Evolutionary conservation across 2,797 vertebrate genomes (phyloP).

Genomic region (Dryobates pubescens): DNA sequence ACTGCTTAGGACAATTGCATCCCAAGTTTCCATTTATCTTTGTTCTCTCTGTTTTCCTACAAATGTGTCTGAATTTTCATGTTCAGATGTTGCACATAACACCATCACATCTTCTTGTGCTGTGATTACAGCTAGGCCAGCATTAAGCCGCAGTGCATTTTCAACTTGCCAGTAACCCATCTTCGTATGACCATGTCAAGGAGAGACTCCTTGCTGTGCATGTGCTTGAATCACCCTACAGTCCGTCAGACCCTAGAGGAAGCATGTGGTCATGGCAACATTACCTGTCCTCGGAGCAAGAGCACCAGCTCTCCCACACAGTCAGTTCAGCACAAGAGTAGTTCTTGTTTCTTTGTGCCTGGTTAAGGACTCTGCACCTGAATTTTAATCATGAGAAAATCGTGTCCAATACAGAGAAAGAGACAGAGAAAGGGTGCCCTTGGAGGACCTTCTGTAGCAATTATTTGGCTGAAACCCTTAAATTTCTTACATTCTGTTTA

Average conservation of each 20-base stretch:
- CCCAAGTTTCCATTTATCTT: not conserved
- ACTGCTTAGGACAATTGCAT: not conserved
- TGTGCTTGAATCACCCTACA: fast-evolving
- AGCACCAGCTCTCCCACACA: conserved; percentile 10
- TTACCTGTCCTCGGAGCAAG: not conserved
- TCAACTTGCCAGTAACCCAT: not conserved
- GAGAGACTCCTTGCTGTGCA: not conserved
- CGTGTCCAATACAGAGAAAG: not conserved
- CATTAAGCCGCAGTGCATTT: not conserved
- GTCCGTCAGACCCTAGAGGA: not conserved
- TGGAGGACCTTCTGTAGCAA: conserved; percentile 24
- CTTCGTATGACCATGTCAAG: not conserved
- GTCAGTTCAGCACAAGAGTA: not conserved
- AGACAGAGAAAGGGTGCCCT: conserved; percentile 42
- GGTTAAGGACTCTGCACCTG: conserved; percentile 5
- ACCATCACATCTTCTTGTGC: fast-evolving
- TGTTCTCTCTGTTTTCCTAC: not conserved
- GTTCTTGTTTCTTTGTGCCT: conserved; percentile 18
- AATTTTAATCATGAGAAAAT: conserved; percentile 54
- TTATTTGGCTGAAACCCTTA: conserved; percentile 13
- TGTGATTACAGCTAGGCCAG: not conserved
- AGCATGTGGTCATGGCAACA: not conserved
- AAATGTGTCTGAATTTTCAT: not conserved
- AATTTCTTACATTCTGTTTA: conserved; percentile 36
- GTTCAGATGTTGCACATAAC: not conserved